Base-by-base conservation (phyloP, 2,888 invertebrate species). In the Apomyelois bistriatella region DNA sequence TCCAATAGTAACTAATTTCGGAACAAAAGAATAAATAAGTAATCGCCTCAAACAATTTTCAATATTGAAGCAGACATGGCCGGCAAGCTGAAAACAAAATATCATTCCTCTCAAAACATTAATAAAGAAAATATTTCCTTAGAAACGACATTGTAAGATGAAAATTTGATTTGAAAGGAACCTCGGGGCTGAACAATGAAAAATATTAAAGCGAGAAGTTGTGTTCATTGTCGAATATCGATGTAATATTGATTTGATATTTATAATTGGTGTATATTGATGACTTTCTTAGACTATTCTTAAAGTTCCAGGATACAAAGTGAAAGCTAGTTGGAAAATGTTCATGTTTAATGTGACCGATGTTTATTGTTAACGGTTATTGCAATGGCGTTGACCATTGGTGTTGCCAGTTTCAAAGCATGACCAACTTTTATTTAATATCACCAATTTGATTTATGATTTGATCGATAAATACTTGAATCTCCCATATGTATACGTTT, bases 141-240 rank as follows among this genome's bases (percentile, higher is more conserved):
- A 9, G 30, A 46, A 40, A 32, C 32, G 28, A 43, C 42, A 43
- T 43, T 43, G 42, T 35, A 16, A 35, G 15, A 35, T 46, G 13
- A 35, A 35, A 46, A 46, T 46, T 46, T 46, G 30, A 46, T 46
- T 46, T 46, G 43, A 15, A 32, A 13, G 43, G 43, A n/a, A n/a
- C n/a, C n/a, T n/a, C n/a, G 6, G 9, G 12, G 30, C 43, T 13
- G 43, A n/a, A 15, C 22, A 16, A 28, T 30, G 30, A 46, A 30
- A 32, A 46, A 46, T 46, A 43, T 43, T 30, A 32, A 32, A 46
- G 32, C 13, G 38, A 38, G 2, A 1, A 15, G 9, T 4, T 38
- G 5, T 40, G 16, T 40, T 40, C 1, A 40, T 40, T 40, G 16
- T 8, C 3, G 40, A 40, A 1, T 3, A 40, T 40, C 16, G 40